Evolutionary conservation across 1,140 invertebrate species (phyloP).

Genomic region (Nasonia vitripennis): DNA sequence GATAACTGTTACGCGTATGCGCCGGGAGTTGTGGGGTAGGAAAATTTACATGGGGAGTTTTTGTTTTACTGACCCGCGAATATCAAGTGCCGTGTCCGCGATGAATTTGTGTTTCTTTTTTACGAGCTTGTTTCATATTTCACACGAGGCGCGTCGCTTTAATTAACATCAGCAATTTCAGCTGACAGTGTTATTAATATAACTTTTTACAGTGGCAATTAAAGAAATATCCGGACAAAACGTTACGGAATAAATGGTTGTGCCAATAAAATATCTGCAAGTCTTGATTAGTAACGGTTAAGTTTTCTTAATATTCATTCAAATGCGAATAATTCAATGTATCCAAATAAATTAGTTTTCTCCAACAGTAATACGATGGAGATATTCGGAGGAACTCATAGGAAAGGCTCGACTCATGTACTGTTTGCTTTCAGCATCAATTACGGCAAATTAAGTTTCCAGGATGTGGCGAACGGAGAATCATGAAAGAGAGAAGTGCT

Average conservation of each 20-base stretch:
- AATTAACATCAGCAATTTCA: neutral
- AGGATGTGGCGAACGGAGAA: neutral
- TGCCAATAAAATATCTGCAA: too few relatives aligned
- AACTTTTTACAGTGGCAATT: neutral
- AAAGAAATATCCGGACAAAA: too few relatives aligned
- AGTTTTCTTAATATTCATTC: too few relatives aligned
- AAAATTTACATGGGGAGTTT: neutral
- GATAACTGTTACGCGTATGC: neutral
- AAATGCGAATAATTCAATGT: too few relatives aligned
- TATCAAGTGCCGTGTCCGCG: neutral
- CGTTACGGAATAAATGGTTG: too few relatives aligned
- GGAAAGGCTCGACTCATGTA: neutral
- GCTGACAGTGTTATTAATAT: neutral
- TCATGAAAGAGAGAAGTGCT: conserved; percentile 52
- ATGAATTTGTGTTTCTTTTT: conserved; percentile 1
- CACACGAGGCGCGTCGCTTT: neutral
- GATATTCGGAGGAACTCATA: neutral
- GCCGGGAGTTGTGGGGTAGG: neutral
- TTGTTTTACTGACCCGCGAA: neutral
- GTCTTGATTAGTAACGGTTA: too few relatives aligned
- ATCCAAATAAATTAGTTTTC: too few relatives aligned
- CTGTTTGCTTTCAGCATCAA: conserved; percentile 43
- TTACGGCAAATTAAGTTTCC: conserved; percentile 56
- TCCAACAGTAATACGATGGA: too few relatives aligned
- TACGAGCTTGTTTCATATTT: neutral